Conservation (phyloP, 2,888 invertebrate species). For the Sarcophaga subvicina region DNA sequence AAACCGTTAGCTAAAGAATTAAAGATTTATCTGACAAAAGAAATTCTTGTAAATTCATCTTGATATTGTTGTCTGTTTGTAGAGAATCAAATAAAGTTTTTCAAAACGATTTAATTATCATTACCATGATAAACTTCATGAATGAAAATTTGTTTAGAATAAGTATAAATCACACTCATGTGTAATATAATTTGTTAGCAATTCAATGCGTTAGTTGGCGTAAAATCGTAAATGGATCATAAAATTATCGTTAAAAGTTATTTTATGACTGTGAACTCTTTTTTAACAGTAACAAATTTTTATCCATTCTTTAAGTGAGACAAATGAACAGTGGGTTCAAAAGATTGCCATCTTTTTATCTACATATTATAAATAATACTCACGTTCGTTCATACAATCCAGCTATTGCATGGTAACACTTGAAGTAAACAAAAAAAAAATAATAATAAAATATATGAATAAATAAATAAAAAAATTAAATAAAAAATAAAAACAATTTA, state of each 20-base stretch:
- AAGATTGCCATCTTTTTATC: background rate
- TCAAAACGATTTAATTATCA: slow-evolving; percentile 51
- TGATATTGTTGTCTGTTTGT: background rate
- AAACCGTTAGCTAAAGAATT: slow-evolving; percentile 15
- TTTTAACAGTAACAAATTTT: background rate
- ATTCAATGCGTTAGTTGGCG: slow-evolving; percentile 74
- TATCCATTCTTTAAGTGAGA: background rate
- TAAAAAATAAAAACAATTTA: background rate
- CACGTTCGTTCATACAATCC: background rate
- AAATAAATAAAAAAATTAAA: no score
- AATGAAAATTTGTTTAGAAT: slow-evolving; percentile 30
- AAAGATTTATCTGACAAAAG: slow-evolving; percentile 12
- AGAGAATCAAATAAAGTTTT: slow-evolving; percentile 58
- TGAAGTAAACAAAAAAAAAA: background rate
- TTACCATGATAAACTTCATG: slow-evolving; percentile 43
- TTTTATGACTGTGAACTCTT: slow-evolving; percentile 72
- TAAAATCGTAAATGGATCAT: slow-evolving; percentile 81
- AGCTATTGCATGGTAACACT: no score
- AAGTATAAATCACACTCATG: slow-evolving; percentile 20
- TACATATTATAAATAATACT: background rate
- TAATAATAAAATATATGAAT: background rate
- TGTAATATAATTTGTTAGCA: slow-evolving; percentile 67
- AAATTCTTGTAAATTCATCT: background rate
- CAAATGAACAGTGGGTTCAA: slow-evolving; percentile 4
- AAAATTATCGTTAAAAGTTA: slow-evolving; percentile 79